Evolutionary conservation across 2,888 invertebrate genomes (phyloP), one percentile per base, ranked within the genome.

Genomic region (Tenthredo scrophulariae): DNA sequence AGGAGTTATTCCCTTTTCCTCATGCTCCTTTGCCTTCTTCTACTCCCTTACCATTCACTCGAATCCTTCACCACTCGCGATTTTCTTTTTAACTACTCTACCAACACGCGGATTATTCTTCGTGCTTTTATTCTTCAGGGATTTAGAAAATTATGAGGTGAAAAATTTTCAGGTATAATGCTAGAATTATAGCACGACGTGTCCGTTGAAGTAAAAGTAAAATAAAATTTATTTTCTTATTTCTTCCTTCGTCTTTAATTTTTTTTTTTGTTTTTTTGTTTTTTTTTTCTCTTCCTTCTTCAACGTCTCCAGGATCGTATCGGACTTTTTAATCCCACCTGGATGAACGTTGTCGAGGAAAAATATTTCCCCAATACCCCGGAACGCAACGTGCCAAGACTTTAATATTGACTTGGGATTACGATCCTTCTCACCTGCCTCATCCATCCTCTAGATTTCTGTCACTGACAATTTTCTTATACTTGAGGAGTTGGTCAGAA

Each of bases 371-470:
- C 37, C 70, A 37, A 70, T 2, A 37, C 70, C 33, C n/a, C 37
- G 18, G n/a, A 70, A 37, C 29, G 22, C 26, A 62, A 22, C 40
- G 26, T 26, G 75, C 10, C 22, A 29, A 26, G 46, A 43, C 46
- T 29, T 43, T 46, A 22, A 75, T 75, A 75, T 75, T 46, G 46
- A 43, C 46, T 46, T 26, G 46, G 75, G 75, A 46, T 46, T 46
- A 43, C 22, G 75, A 75, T 46, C 46, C 46, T 26, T 75, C 29
- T 75, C 75, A 75, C 75, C 75, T 75, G 75, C 26, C 75, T 26
- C 46, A 75, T 75, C 26, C 75, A 75, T 75, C 75, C 75, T 46
- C 74, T 29, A 29, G 75, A 75, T 75, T 75, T 46, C 22, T 43
- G 26, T 46, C 46, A 75, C 75, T 22, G 75, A 46, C 43, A 70